Base-by-base conservation (phyloP, 2,888 invertebrate species). In the Dolichomitus sp. region DNA sequence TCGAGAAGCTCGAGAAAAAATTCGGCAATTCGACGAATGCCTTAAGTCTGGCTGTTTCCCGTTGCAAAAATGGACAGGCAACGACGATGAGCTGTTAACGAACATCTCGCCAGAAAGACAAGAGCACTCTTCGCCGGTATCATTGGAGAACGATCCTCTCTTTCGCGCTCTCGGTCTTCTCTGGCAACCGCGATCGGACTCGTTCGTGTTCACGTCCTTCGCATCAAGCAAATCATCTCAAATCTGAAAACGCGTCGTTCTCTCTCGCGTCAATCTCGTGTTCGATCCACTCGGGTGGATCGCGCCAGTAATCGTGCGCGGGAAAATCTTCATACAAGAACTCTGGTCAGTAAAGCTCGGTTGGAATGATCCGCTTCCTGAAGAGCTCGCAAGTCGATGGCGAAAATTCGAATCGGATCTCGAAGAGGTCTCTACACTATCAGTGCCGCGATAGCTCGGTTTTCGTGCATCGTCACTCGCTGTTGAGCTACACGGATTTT, bases 251-350 rank as follows among this genome's bases (percentile, higher is more conserved):
- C 19, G 75, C 12, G 12, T 7, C 27, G 6, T 74, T 1, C 37
- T 81, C 9, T 73, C 83, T n/a, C 37, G 57, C 30, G 63, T 63
- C 4, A 69, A 74, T 2, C 66, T 70, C 57, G 54, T 84, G 1
- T 81, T 81, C 59, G 84, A 84, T 52, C 84, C 77, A 12, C 78
- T 83, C 19, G 83, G 77, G 2, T 81, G 81, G 76, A 50, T 81
- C 17, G 66, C 66, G 4, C 75, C 81, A 1, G 72, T 66, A 0
- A 42, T 63, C 0, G 70, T 63, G 1, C 69, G 54, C 23, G 80
- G 69, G 14, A 61, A 77, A 42, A 77, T 69, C 6, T 23, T 52
- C 11, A 68, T 61, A 2, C 76, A 77, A 30, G 59, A 50, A 3
- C 37, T 52, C 0, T 77, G 77, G 69, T 6, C 30, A 19, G 17